Conservation (phyloP, 2,797 vertebrate genomes). For the Acrossocheilus fasciatus region DNA sequence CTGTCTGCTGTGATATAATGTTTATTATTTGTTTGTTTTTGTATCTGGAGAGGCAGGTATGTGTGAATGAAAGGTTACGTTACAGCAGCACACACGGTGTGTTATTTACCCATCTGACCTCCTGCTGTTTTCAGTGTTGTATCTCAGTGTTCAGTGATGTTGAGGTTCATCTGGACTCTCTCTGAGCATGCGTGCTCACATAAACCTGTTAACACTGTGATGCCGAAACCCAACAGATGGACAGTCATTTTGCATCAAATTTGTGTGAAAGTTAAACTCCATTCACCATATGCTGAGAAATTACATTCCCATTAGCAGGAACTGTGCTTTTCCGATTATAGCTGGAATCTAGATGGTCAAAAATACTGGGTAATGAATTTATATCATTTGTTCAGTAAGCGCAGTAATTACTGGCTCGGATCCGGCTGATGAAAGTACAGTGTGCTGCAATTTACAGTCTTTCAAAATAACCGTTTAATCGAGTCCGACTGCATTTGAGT, state of each 20-base stretch:
- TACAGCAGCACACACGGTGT: not conserved
- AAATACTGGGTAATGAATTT: conserved; percentile 31
- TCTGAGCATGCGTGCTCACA: not conserved
- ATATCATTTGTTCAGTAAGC: conserved; percentile 41
- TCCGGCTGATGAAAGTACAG: not conserved
- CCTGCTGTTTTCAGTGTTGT: not conserved
- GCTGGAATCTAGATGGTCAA: conserved; percentile 23
- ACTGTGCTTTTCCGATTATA: conserved; percentile 8
- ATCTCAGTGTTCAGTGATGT: not conserved
- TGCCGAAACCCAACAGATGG: conserved; percentile 44
- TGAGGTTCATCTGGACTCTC: not conserved
- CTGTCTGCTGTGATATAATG: not conserved
- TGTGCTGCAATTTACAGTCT: not conserved
- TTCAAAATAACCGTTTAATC: conserved; percentile 26
- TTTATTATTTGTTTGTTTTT: not conserved
- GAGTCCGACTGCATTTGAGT: not conserved
- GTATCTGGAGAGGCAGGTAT: not conserved
- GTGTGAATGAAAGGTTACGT: not conserved
- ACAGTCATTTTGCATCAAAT: conserved; percentile 45
- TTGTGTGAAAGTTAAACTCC: conserved; percentile 18
- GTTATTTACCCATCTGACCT: too few relatives aligned
- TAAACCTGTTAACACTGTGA: conserved; percentile 10
- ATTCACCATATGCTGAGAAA: conserved; percentile 46
- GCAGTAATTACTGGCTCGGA: conserved; percentile 11
- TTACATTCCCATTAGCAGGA: conserved; percentile 31